These are phyloP conservation scores for Argyrosomus regius DNA, from an alignment of 2,797 vertebrate species.

Conservation along the genomic window DNA sequence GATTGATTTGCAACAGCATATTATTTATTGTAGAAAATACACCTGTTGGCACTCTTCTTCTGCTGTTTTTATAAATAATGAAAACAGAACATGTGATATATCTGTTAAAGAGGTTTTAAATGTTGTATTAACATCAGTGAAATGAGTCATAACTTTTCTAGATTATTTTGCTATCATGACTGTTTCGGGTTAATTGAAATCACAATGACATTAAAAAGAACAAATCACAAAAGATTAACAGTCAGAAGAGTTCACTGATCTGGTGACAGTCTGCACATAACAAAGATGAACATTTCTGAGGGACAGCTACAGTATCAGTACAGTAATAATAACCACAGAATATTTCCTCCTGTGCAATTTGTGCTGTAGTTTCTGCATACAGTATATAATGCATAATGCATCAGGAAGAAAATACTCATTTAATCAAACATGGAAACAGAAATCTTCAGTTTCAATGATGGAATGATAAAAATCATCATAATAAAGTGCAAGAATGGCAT, in stretches of 20 bases:
- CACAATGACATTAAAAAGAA: background rate
- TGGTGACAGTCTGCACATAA: background rate
- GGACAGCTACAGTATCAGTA: background rate
- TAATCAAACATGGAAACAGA: background rate
- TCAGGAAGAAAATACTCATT: background rate
- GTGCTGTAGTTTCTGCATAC: slow-evolving; percentile 49
- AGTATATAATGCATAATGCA: slow-evolving; percentile 35
- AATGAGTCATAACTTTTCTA: background rate
- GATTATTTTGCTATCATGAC: background rate
- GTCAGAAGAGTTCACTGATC: slow-evolving; percentile 2
- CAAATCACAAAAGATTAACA: background rate
- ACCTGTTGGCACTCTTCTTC: slow-evolving; percentile 51
- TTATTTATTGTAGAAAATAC: slow-evolving; percentile 70
- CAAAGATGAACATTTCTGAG: background rate
- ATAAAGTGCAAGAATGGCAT: background rate
- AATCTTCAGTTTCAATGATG: slow-evolving; percentile 1
- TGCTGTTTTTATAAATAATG: slow-evolving; percentile 21
- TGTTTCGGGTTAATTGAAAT: background rate
- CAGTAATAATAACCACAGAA: background rate
- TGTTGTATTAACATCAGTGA: slow-evolving; percentile 1
- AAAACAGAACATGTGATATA: slow-evolving; percentile 24
- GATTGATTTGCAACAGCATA: slow-evolving; percentile 16
- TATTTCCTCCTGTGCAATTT: slow-evolving; percentile 28
- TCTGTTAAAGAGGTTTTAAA: slow-evolving; percentile 24
- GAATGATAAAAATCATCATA: background rate